phyloP scores from a whole-genome alignment of 1,140 invertebrate genomes.

The Nylanderia fulva region DNA sequence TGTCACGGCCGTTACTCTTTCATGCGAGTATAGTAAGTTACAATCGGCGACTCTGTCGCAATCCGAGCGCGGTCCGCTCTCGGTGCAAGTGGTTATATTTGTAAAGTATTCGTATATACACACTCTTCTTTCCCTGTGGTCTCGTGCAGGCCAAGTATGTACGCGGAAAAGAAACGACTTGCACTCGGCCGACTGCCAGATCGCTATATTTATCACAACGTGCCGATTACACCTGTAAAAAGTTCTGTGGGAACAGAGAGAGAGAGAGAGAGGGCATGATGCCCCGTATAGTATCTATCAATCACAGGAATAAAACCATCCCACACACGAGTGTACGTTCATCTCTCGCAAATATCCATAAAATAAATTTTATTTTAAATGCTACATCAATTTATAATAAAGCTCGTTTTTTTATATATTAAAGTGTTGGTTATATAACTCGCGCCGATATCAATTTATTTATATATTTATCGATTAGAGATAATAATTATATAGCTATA shows the following conservation, averaged over 20 bases:
- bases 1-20: conserved; percentile 72
- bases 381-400: not conserved
- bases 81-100: conserved; percentile 70
- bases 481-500: not conserved
- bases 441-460: conserved; percentile 29
- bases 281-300: conserved; percentile 27
- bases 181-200: conserved; percentile 80
- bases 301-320: not conserved
- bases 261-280: too few relatives aligned
- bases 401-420: not conserved
- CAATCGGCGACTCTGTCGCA: conserved; percentile 65
- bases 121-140: conserved; percentile 72
- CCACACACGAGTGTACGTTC: not conserved
- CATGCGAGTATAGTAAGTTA: conserved; percentile 36
- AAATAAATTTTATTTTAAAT: not conserved
- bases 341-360: not conserved
- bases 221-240: conserved; percentile 80
- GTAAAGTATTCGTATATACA: conserved; percentile 60
- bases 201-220: conserved; percentile 80
- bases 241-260: conserved; percentile 44
- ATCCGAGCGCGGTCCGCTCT: conserved; percentile 59
- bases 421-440: not conserved
- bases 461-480: conserved; percentile 19
- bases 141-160: conserved; percentile 78
- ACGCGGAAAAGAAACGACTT: conserved; percentile 78